Percentiles rank a stretch among this genome's conserved stretches.
These are phyloP conservation scores for Proteles cristata DNA, from an alignment of 2,113 vertebrate species.

Conservation along the genomic window DNA sequence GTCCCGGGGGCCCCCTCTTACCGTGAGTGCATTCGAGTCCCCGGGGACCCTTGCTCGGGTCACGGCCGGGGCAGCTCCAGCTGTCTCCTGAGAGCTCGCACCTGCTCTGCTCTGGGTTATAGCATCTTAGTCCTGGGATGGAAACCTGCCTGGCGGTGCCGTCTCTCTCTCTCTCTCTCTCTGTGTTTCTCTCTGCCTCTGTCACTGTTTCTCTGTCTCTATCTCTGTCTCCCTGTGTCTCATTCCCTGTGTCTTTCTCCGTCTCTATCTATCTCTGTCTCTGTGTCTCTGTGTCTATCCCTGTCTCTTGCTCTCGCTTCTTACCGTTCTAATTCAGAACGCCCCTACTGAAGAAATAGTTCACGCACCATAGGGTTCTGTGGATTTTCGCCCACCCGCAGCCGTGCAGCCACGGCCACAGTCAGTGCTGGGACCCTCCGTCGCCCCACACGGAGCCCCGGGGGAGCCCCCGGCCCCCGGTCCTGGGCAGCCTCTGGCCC, in stretches of 20 bases:
- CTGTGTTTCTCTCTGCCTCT: not conserved
- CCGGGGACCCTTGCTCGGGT: not conserved
- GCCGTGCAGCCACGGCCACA: rapidly evolving
- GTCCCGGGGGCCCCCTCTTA: too few relatives aligned
- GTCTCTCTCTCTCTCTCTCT: not conserved
- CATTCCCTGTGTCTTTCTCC: not conserved
- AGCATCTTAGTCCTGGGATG: not conserved
- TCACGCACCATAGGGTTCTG: rapidly evolving
- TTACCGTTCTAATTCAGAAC: not conserved
- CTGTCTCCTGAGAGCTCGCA: not conserved
- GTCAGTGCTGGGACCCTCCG: rapidly evolving
- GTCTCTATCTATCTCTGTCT: not conserved
- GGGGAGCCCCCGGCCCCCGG: not conserved
- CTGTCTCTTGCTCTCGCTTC: too few relatives aligned
- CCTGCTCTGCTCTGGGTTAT: too few relatives aligned
- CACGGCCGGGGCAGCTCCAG: not conserved
- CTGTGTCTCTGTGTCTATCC: not conserved
- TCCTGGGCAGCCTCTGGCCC: rapidly evolving
- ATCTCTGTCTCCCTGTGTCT: too few relatives aligned
- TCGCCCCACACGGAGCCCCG: not conserved
- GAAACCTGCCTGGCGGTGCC: not conserved
- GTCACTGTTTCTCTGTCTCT: not conserved
- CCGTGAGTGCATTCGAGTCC: not conserved
- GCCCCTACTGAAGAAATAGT: not conserved
- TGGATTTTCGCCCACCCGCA: too few relatives aligned